Evolutionary conservation across 2,797 vertebrate species (phyloP).

Genomic region (Silurus lanzhouensis): DNA sequence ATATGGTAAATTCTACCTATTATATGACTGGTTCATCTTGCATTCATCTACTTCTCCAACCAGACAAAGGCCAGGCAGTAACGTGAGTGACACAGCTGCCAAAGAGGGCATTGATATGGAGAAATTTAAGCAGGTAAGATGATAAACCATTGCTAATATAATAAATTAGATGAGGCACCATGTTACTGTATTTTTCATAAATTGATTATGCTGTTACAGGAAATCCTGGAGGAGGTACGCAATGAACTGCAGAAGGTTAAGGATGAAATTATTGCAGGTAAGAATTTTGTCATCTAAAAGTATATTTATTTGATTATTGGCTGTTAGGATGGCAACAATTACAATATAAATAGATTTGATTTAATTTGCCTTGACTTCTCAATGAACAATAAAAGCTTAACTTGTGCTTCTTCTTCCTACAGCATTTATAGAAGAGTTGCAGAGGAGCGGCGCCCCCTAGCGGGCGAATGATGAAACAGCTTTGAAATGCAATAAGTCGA

Average conservation of each 20-base stretch:
- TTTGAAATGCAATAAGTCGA: constrained; percentile 15
- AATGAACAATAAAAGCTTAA: background rate
- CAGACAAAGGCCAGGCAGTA: constrained; percentile 66
- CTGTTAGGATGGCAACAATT: background rate
- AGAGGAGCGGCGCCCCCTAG: constrained; percentile 60
- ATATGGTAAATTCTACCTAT: background rate
- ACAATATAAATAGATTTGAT: background rate
- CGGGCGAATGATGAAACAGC: background rate
- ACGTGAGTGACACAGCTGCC: constrained; percentile 55
- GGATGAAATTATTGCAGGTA: constrained; percentile 86
- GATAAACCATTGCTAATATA: background rate
- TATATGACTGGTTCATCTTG: background rate
- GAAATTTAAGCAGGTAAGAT: constrained; percentile 80
- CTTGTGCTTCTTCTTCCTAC: constrained; percentile 21
- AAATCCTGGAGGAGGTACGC: constrained; percentile 83
- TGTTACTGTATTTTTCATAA: background rate
- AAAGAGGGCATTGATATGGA: constrained; percentile 73
- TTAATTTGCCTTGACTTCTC: background rate
- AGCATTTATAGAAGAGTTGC: constrained; percentile 80
- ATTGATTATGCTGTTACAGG: constrained; percentile 67
- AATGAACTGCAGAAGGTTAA: constrained; percentile 86
- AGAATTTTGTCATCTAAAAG: background rate
- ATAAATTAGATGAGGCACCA: background rate
- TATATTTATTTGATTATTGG: background rate
- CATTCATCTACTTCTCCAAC: background rate